Conservation (phyloP, 2,888 invertebrate genomes). For the Mythimna vitellina region DNA sequence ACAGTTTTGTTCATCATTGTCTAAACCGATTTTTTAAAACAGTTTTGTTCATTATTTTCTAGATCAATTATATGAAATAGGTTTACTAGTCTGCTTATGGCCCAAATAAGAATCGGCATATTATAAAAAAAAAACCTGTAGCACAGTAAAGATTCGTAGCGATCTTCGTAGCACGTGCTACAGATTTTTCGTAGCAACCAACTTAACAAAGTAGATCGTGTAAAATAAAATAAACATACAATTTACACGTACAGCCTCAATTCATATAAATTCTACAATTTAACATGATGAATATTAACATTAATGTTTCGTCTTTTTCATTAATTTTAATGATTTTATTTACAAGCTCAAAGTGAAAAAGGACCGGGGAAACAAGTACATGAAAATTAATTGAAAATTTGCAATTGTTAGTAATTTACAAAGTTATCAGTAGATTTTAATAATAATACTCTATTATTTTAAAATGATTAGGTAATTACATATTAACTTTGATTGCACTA, state of each 20-base stretch:
- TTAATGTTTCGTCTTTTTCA: conserved; percentile 23
- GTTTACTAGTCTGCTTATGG: neutral
- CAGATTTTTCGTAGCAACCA: conserved; percentile 1
- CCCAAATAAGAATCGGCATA: neutral
- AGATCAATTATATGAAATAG: neutral
- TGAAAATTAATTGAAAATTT: conserved; percentile 32
- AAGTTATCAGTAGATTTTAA: conserved; percentile 27
- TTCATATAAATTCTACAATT: conserved; percentile 19
- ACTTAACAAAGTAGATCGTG: neutral
- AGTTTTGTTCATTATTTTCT: neutral
- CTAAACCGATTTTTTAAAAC: too few species aligned
- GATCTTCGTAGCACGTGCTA: neutral
- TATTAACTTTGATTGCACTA: conserved; percentile 37
- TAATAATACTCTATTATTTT: conserved; percentile 37
- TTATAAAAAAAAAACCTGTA: neutral
- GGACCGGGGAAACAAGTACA: conserved; percentile 12
- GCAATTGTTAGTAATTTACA: conserved; percentile 39
- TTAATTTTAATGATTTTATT: conserved; percentile 30
- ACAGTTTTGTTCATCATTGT: too few species aligned
- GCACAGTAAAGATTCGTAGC: conserved; percentile 5
- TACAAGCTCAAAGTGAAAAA: conserved; percentile 46
- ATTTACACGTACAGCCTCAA: conserved; percentile 1
- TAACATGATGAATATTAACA: conserved; percentile 5
- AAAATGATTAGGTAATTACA: conserved; percentile 42
- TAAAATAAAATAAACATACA: too few species aligned